A percentile compares a stretch with the other conserved stretches of the same genome.
Conservation (phyloP, 2,797 vertebrate species). For the Anguilla obscura region DNA sequence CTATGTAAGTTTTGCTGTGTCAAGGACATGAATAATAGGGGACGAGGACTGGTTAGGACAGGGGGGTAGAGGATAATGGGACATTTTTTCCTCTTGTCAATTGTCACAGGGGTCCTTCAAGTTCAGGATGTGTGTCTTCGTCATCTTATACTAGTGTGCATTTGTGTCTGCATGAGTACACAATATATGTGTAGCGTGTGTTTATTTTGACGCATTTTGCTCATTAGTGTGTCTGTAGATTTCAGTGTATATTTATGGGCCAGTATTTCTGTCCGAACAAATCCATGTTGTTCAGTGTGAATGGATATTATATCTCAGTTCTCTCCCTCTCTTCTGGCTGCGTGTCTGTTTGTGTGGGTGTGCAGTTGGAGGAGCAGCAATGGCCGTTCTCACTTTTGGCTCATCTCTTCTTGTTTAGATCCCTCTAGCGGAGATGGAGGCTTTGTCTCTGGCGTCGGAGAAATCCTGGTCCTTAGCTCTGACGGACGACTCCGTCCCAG, state of each 20-base stretch:
- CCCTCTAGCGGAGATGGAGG: slow-evolving; percentile 99
- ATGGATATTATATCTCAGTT: not conserved
- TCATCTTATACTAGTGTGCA: not conserved
- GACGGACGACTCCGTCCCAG: slow-evolving; percentile 93
- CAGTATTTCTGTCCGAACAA: slow-evolving; percentile 35
- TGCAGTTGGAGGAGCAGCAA: slow-evolving; percentile 43
- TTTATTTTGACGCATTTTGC: slow-evolving; percentile 10
- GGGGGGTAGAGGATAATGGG: not conserved
- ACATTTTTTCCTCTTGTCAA: not conserved
- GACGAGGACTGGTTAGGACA: not conserved
- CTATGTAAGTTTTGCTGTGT: not conserved
- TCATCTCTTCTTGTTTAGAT: slow-evolving; percentile 96
- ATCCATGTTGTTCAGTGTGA: slow-evolving; percentile 15
- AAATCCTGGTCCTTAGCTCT: slow-evolving; percentile 98
- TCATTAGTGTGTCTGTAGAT: slow-evolving; percentile 27
- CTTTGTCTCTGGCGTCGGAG: slow-evolving; percentile 98
- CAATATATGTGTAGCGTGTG: not conserved
- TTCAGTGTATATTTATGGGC: slow-evolving; percentile 14
- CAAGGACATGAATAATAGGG: not conserved
- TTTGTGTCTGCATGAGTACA: slow-evolving; percentile 32
- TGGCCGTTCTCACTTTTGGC: slow-evolving; percentile 81
- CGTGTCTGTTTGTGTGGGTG: slow-evolving; percentile 37
- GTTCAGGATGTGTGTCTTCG: not conserved
- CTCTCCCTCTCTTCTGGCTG: slow-evolving; percentile 20
- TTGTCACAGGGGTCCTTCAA: slow-evolving; percentile 4